phyloP scores from a whole-genome alignment of 2,888 invertebrate genomes.

The Erpobdella octoculata region DNA sequence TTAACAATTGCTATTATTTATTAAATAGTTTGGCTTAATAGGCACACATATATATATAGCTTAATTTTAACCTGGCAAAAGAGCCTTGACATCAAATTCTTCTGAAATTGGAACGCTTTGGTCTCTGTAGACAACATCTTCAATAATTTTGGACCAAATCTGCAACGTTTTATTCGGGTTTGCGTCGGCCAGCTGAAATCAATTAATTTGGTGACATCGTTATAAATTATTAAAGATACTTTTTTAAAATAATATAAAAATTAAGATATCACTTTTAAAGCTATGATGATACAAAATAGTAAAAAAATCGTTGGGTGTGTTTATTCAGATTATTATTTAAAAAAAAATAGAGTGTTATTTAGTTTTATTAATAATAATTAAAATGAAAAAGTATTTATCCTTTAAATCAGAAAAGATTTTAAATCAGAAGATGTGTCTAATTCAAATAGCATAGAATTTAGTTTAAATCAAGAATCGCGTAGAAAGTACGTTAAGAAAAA shows the following conservation, averaged over 20 bases:
- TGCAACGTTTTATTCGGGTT: conserved; percentile 22
- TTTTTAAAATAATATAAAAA: neutral
- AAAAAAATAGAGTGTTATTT: too few species aligned
- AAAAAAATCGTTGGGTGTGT: neutral
- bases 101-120: conserved; percentile 26
- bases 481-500: too few species aligned
- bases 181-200: conserved; percentile 22
- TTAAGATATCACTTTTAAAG: neutral
- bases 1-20: neutral
- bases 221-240: neutral
- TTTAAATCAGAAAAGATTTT: too few species aligned
- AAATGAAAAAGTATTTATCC: too few species aligned
- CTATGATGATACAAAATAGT: neutral
- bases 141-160: conserved; percentile 28
- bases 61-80: conserved; percentile 25
- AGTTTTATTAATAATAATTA: too few species aligned
- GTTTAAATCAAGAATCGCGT: too few species aligned
- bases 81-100: conserved; percentile 25
- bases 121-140: conserved; percentile 30
- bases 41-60: too few species aligned
- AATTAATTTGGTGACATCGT: neutral
- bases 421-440: too few species aligned
- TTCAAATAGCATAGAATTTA: too few species aligned
- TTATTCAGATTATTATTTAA: too few species aligned
- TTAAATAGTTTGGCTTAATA: too few species aligned